These are phyloP conservation scores for Tenthredo scrophulariae DNA, from an alignment of 2,888 invertebrate species.

Conservation along the genomic window DNA sequence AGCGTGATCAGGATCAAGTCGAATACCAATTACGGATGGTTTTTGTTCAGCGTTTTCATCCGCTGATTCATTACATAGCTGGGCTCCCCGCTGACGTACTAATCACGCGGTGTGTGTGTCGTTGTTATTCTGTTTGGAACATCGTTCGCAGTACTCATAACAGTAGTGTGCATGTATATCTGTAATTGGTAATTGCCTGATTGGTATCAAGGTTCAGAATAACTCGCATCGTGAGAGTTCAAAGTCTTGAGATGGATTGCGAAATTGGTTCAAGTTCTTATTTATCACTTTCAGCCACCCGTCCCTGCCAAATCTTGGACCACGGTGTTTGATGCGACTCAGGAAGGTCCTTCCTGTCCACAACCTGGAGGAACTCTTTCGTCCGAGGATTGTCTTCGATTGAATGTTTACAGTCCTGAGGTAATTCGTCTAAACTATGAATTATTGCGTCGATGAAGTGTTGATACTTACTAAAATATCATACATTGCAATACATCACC, in stretches of 20 bases:
- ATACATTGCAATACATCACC: background rate
- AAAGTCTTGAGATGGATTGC: background rate
- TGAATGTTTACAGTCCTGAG: slow-evolving; percentile 83
- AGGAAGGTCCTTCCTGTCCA: slow-evolving; percentile 82
- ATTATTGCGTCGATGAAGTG: background rate
- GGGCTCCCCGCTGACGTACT: background rate
- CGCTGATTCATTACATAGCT: background rate
- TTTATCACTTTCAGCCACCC: slow-evolving; percentile 77
- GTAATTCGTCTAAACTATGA: slow-evolving; percentile 64
- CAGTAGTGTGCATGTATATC: background rate
- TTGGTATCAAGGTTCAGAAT: background rate
- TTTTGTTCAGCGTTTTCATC: background rate
- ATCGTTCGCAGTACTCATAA: background rate
- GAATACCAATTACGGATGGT: background rate
- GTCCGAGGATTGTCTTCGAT: slow-evolving; percentile 83
- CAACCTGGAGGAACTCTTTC: slow-evolving; percentile 74
- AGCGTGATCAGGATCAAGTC: background rate
- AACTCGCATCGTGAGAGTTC: background rate
- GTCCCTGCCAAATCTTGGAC: slow-evolving; percentile 79
- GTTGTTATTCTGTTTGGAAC: background rate
- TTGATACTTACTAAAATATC: background rate
- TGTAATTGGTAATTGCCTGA: background rate
- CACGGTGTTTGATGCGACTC: slow-evolving; percentile 80
- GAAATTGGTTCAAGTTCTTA: background rate
- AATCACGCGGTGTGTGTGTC: background rate